Evolutionary conservation across 64 coral and sea anemone species (phyloP).

Genomic region (Stichodactyla helianthus): DNA sequence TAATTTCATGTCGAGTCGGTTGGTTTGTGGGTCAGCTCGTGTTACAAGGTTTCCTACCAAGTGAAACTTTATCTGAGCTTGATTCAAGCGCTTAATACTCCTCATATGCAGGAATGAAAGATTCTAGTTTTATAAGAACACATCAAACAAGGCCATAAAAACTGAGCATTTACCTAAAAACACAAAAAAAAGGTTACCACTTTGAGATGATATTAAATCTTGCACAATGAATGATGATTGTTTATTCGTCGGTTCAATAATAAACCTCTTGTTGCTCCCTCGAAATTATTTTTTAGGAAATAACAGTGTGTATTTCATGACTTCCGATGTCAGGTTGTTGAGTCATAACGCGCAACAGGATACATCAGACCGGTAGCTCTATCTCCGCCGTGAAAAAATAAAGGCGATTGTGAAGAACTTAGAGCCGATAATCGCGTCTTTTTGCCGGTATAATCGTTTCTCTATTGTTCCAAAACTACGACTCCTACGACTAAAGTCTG

Average conservation of each 20-base stretch:
- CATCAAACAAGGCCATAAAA: background rate
- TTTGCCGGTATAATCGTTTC: background rate
- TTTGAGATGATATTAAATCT: background rate
- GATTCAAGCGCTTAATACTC: background rate
- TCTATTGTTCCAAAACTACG: background rate
- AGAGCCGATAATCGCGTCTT: background rate
- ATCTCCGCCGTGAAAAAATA: background rate
- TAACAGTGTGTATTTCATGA: slow-evolving; percentile 23
- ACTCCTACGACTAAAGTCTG: background rate
- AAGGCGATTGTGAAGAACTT: slow-evolving; percentile 1
- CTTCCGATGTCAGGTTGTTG: slow-evolving; percentile 9
- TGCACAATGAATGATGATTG: background rate
- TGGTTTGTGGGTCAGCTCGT: background rate
- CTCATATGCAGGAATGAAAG: background rate
- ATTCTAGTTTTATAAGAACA: background rate
- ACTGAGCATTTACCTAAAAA: background rate
- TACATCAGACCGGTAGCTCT: background rate
- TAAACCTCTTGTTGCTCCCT: background rate
- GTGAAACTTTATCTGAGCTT: slow-evolving; percentile 18
- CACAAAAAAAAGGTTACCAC: background rate
- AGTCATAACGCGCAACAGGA: background rate
- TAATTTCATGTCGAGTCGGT: background rate
- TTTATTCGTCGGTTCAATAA: background rate
- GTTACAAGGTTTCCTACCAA: slow-evolving; percentile 9
- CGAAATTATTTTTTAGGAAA: slow-evolving; percentile 8